A percentile compares a stretch with the other conserved stretches of the same genome.
These are phyloP conservation scores for Petrolisthes cinctipes DNA, from an alignment of 2,888 invertebrate genomes.

Conservation along the genomic window DNA sequence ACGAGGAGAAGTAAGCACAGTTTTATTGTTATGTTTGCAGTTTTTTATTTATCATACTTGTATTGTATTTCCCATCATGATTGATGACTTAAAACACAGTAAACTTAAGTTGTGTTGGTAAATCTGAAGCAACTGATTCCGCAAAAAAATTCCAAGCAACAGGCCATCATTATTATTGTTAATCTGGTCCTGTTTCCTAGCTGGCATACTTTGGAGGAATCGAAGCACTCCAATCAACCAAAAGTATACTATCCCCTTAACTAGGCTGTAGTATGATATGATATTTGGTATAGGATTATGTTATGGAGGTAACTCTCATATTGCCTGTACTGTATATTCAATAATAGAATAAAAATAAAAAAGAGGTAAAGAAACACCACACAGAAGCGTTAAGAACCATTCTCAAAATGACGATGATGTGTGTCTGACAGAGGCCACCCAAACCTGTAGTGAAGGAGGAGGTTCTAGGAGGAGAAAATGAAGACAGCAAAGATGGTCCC, in stretches of 20 bases:
- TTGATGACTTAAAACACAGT: too few relatives aligned
- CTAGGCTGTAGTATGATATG: too few relatives aligned
- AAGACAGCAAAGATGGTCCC: conserved; percentile 30
- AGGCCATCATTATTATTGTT: too few relatives aligned
- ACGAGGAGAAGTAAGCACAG: conserved; percentile 51
- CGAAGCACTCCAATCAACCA: too few relatives aligned
- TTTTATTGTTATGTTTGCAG: neutral
- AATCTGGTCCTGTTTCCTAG: too few relatives aligned
- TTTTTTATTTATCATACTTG: neutral
- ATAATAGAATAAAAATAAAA: neutral
- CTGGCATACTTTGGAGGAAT: too few relatives aligned
- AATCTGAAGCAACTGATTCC: too few relatives aligned
- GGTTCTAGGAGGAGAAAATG: neutral
- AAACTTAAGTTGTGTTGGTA: too few relatives aligned
- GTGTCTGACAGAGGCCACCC: conserved; percentile 22
- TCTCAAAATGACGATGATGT: neutral
- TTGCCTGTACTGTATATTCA: neutral
- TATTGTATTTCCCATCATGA: neutral
- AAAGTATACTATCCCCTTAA: too few relatives aligned
- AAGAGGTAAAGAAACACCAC: neutral
- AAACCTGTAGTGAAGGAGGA: conserved; percentile 31
- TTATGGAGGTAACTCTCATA: neutral
- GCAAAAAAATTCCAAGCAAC: too few relatives aligned
- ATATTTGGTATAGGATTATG: too few relatives aligned
- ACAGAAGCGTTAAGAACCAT: neutral